Conservation (phyloP, 2,113 vertebrate species). For the Otolemur garnettii region DNA sequence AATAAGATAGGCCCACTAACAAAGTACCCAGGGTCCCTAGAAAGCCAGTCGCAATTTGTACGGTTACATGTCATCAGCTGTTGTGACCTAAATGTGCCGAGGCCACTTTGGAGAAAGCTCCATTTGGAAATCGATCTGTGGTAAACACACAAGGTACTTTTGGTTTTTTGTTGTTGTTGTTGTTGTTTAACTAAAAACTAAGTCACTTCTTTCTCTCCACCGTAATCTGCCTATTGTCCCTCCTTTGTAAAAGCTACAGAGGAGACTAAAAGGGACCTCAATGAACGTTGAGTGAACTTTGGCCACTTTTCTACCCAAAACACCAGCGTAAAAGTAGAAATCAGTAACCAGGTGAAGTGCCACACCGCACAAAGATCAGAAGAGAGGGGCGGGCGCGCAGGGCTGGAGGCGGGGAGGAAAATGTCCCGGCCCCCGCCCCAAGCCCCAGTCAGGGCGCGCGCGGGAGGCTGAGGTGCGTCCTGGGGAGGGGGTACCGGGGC, state of each 20-base stretch:
- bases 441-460: neutral
- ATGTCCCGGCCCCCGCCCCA: neutral
- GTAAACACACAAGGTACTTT: slow-evolving; percentile 27
- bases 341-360: slow-evolving; percentile 85
- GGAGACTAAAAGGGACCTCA: slow-evolving; percentile 69
- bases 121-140: slow-evolving; percentile 15
- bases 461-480: slow-evolving; percentile 57
- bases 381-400: slow-evolving; percentile 67
- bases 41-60: slow-evolving; percentile 19
- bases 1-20: slow-evolving; percentile 48
- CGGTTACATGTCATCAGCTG: neutral
- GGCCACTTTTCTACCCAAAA: slow-evolving; percentile 66
- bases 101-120: slow-evolving; percentile 62
- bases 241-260: slow-evolving; percentile 64
- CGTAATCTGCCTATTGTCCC: slow-evolving; percentile 59
- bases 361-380: slow-evolving; percentile 82
- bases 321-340: slow-evolving; percentile 76
- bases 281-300: slow-evolving; percentile 71
- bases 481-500: neutral
- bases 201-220: slow-evolving; percentile 66
- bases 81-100: slow-evolving; percentile 33
- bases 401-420: slow-evolving; percentile 55
- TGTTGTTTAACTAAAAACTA: slow-evolving; percentile 64
- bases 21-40: slow-evolving; percentile 40
- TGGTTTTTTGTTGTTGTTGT: neutral